Evolutionary conservation across 2,888 invertebrate species (phyloP).

Genomic region (Xanthia togata): DNA sequence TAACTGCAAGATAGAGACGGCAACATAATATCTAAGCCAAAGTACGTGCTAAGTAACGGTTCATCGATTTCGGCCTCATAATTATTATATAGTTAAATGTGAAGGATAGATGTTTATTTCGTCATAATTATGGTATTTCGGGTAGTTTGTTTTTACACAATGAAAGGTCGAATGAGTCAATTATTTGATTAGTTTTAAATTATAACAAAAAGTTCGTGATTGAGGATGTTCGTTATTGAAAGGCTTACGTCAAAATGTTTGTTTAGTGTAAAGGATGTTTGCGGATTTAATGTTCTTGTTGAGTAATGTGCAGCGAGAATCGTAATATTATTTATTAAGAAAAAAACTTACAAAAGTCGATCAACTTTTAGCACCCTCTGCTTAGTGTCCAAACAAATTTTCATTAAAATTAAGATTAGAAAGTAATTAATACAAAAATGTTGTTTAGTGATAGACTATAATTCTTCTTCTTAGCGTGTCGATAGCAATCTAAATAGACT

Average conservation of each 20-base stretch:
- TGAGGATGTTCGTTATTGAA: conserved; percentile 1
- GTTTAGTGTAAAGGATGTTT: conserved; percentile 1
- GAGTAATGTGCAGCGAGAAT: background rate
- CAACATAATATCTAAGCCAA: background rate
- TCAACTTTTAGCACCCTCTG: background rate
- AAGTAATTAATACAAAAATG: no score
- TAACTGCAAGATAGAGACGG: background rate
- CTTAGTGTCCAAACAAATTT: background rate
- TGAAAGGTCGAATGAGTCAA: conserved; percentile 37
- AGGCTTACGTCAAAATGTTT: background rate
- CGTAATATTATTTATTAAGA: background rate
- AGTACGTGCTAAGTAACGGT: background rate
- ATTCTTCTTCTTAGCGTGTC: no score
- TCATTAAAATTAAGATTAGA: no score
- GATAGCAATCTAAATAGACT: no score
- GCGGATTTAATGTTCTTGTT: background rate
- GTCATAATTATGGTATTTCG: conserved; percentile 30
- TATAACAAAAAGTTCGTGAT: conserved; percentile 24
- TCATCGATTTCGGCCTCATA: background rate
- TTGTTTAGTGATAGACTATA: background rate
- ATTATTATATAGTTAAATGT: conserved; percentile 43
- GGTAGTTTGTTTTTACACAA: conserved; percentile 31
- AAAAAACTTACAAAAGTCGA: background rate
- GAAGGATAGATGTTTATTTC: conserved; percentile 49
- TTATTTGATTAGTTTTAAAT: conserved; percentile 33